Evolutionary conservation across 1,140 invertebrate species (phyloP).

Genomic region (Dermatophagoides farinae): DNA sequence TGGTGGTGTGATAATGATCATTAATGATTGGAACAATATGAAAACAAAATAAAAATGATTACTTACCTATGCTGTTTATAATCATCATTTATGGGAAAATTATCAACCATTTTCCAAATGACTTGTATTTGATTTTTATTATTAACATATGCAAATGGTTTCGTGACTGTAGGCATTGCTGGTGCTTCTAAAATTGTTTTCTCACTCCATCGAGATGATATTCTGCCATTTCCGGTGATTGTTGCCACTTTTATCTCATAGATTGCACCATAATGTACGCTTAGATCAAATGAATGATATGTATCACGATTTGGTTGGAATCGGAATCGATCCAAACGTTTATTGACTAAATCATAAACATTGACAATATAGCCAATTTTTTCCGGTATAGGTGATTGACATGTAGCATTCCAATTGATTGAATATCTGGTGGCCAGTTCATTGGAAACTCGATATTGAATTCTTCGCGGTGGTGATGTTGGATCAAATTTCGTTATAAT

Average conservation of each 20-base stretch:
- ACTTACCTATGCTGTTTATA: conserved; percentile 2
- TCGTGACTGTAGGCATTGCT: not conserved
- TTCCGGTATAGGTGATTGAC: not conserved
- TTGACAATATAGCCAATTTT: not conserved
- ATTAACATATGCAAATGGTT: not conserved
- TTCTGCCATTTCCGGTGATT: not conserved
- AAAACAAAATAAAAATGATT: not conserved
- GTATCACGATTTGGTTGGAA: not conserved
- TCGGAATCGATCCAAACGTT: conserved; percentile 3
- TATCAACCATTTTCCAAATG: conserved; percentile 7
- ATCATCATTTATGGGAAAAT: not conserved
- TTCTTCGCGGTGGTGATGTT: conserved; percentile 18
- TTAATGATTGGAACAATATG: not conserved
- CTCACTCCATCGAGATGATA: not conserved
- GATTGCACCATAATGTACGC: conserved; percentile 5
- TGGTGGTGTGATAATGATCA: conserved; percentile 23
- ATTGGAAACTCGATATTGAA: conserved; percentile 2
- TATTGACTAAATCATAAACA: conserved; percentile 1
- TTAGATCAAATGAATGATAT: conserved; percentile 5
- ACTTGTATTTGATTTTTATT: not conserved
- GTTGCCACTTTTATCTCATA: conserved; percentile 6
- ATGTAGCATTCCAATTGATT: conserved; percentile 16
- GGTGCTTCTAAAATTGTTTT: not conserved
- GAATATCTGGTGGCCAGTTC: not conserved
- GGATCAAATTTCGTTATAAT: conserved; percentile 39